Percentiles rank a stretch among this genome's conserved stretches.
Evolutionary conservation across 2,797 vertebrate genomes (phyloP).

Genomic region (Anguilla pacifica): DNA sequence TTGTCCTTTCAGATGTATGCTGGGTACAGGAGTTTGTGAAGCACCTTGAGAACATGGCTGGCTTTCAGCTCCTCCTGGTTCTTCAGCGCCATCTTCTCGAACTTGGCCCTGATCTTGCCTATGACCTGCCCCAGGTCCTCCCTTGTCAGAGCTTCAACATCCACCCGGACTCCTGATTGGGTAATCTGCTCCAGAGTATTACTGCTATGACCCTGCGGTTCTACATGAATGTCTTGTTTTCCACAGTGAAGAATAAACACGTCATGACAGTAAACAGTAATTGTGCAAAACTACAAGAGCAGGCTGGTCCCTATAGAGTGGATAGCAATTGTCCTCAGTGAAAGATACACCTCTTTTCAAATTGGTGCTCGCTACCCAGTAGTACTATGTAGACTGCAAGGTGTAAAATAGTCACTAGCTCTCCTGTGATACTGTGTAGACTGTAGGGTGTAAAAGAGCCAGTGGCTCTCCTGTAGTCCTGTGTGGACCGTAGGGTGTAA

Average conservation of each 20-base stretch:
- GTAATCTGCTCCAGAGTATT: constrained; percentile 74
- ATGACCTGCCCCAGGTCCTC: constrained; percentile 85
- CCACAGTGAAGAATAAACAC: not conserved
- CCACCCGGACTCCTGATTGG: constrained; percentile 83
- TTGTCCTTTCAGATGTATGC: not conserved
- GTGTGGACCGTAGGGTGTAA: not conserved
- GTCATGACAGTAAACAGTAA: not conserved
- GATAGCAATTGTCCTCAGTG: not conserved
- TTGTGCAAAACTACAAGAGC: not conserved
- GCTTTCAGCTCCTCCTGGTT: constrained; percentile 87
- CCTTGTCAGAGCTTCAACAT: constrained; percentile 85
- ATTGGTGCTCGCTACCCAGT: not conserved
- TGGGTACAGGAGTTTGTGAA: not conserved
- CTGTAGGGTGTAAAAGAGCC: not conserved
- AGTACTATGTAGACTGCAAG: not conserved
- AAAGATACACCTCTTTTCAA: not conserved
- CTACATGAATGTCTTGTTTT: not conserved
- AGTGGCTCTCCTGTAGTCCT: not conserved
- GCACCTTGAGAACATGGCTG: constrained; percentile 81
- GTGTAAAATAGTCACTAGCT: not conserved
- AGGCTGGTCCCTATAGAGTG: not conserved
- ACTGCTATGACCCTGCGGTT: not conserved
- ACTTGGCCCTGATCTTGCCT: constrained; percentile 85
- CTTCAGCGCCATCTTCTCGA: constrained; percentile 83
- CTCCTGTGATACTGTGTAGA: not conserved